Conservation (phyloP, 2,113 vertebrate genomes). For the Myiozetetes cayanensis region DNA sequence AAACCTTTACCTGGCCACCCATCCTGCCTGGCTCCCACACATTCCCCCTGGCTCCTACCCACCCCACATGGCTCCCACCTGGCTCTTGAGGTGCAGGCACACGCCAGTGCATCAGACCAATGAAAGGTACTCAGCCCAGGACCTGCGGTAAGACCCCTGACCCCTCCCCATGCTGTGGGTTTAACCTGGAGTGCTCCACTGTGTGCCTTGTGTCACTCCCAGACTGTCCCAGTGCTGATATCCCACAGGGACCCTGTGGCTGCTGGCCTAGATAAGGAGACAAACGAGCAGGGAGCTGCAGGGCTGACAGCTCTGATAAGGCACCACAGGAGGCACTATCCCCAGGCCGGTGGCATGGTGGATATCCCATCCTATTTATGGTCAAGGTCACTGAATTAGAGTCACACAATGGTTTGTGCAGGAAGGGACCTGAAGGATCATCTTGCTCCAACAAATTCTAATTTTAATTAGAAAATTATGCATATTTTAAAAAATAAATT, state of each 20-base stretch:
- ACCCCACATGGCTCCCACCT: neutral
- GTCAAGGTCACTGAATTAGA: neutral
- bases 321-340: fast-evolving
- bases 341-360: neutral
- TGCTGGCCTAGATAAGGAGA: neutral
- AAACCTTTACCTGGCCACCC: neutral
- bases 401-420: neutral
- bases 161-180: fast-evolving
- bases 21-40: neutral
- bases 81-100: neutral
- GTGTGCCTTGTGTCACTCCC: fast-evolving
- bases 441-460: fast-evolving
- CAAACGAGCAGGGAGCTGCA: fast-evolving
- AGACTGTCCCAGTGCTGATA: fast-evolving
- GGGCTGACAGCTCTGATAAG: neutral
- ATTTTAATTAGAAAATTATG: neutral
- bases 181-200: fast-evolving
- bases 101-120: fast-evolving
- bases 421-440: neutral
- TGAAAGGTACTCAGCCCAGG: fast-evolving
- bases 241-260: fast-evolving
- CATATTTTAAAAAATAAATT: fast-evolving
- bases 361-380: neutral
- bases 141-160: neutral
- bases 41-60: neutral